phyloP scores from a whole-genome alignment of 2,113 vertebrate species.

The Sakesphorus luctuosus region DNA sequence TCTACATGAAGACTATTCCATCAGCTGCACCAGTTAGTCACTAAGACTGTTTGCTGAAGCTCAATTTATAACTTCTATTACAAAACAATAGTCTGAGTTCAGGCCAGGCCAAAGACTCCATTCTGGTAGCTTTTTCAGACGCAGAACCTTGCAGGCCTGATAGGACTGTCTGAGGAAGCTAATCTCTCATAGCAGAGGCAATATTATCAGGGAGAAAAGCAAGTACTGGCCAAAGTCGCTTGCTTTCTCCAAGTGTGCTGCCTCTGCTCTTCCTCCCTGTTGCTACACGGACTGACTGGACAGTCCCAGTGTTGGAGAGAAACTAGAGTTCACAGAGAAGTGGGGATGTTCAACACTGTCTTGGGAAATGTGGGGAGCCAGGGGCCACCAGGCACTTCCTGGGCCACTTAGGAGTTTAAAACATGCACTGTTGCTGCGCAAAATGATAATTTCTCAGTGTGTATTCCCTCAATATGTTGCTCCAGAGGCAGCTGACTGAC shows the following conservation, averaged over 20 bases:
- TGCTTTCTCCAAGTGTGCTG: not conserved
- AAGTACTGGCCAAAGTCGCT: not conserved
- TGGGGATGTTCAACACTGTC: not conserved
- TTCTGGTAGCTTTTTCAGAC: not conserved
- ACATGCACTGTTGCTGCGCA: fast-evolving
- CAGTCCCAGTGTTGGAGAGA: not conserved
- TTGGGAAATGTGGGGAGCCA: not conserved
- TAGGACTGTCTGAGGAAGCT: not conserved
- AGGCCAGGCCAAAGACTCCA: not conserved
- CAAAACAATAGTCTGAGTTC: not conserved
- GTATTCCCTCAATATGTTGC: not conserved
- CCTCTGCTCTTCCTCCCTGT: not conserved
- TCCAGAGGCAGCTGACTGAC: not conserved
- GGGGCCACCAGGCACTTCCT: not conserved
- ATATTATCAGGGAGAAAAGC: not conserved
- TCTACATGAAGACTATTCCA: not conserved
- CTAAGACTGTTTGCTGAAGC: not conserved
- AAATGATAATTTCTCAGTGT: not conserved
- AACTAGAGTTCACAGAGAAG: not conserved
- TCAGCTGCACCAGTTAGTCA: not conserved
- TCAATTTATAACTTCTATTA: conserved; percentile 25
- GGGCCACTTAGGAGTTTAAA: not conserved
- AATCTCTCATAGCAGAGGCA: not conserved
- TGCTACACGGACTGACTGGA: not conserved
- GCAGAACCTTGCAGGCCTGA: not conserved